phyloP scores from a whole-genome alignment of 2,113 vertebrate genomes.

The Gadus chalcogrammus region DNA sequence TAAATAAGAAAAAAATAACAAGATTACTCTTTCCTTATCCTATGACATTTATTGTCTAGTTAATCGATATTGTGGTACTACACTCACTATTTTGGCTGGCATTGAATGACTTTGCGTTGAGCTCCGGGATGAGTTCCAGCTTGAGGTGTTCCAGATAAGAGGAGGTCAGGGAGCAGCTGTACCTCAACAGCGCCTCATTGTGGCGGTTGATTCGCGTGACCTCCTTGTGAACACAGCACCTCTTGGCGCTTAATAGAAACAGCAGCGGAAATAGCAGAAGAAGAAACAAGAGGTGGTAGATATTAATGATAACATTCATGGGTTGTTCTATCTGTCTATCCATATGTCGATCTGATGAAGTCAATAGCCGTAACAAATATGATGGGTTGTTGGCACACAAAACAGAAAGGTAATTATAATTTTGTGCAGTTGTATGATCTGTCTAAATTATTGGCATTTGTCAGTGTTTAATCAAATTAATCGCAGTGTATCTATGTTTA shows the following conservation, averaged over 20 bases:
- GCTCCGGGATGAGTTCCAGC: constrained; percentile 45
- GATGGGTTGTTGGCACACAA: too few species aligned
- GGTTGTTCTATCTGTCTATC: not conserved
- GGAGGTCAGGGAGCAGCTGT: constrained; percentile 54
- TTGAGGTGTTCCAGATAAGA: constrained; percentile 27
- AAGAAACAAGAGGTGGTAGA: not conserved
- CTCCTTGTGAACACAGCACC: constrained; percentile 32
- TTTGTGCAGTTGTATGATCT: too few species aligned
- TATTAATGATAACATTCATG: not conserved
- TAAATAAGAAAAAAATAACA: too few species aligned
- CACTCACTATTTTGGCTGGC: constrained; percentile 50
- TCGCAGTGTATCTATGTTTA: too few species aligned
- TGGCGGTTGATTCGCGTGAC: constrained; percentile 5
- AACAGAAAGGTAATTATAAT: too few species aligned
- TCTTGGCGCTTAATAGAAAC: not conserved
- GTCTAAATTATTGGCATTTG: too few species aligned
- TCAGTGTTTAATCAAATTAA: too few species aligned
- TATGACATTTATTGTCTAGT: not conserved
- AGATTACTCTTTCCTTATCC: not conserved
- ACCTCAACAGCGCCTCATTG: constrained; percentile 22
- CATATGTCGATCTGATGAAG: not conserved
- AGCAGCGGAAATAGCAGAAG: not conserved
- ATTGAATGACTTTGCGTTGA: constrained; percentile 37
- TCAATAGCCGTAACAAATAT: not conserved
- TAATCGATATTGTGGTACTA: not conserved